These are phyloP conservation scores for Nyctibius bracteatus DNA, from an alignment of 2,113 vertebrate species.

Conservation along the genomic window DNA sequence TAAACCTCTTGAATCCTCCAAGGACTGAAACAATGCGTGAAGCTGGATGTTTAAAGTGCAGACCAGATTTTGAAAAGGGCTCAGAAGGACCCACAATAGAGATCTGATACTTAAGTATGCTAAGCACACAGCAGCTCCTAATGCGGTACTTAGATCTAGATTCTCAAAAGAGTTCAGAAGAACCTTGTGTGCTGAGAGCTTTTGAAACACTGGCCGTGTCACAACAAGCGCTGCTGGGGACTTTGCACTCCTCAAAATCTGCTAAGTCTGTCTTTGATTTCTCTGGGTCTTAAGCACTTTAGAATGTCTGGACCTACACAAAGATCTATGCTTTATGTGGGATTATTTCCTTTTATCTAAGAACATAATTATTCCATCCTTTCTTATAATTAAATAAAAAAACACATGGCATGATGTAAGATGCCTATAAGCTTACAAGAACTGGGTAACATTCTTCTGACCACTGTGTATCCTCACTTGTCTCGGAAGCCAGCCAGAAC, in stretches of 20 bases:
- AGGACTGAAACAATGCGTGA: conserved; percentile 39
- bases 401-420: background rate
- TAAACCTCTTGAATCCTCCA: conserved; percentile 49
- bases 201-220: conserved; percentile 27
- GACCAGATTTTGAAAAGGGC: conserved; percentile 9
- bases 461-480: background rate
- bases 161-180: conserved; percentile 49
- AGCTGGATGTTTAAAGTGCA: conserved; percentile 8
- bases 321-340: background rate
- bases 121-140: conserved; percentile 35
- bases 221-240: conserved; percentile 9
- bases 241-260: conserved; percentile 10
- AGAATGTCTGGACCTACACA: background rate
- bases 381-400: background rate
- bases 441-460: background rate
- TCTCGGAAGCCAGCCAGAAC: background rate
- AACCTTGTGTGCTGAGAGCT: background rate
- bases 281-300: background rate
- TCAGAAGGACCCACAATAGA: background rate
- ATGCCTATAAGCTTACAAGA: background rate
- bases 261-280: conserved; percentile 47
- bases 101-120: conserved; percentile 22
- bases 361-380: background rate
- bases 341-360: background rate
- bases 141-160: conserved; percentile 20